Conservation (phyloP, 1,140 invertebrate species). For the Triops longicaudatus region DNA sequence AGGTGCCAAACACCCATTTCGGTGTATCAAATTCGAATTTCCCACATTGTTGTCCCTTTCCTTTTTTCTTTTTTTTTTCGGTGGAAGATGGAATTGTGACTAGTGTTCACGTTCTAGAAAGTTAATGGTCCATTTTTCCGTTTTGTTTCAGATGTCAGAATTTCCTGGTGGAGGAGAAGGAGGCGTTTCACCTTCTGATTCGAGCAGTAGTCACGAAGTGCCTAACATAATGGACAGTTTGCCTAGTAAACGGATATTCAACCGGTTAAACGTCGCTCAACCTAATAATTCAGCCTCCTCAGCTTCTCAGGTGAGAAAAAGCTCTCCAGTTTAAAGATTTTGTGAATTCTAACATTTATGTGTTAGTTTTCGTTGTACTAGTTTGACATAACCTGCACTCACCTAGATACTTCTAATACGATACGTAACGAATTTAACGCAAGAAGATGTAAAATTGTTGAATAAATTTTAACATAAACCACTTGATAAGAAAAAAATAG, state of each 20-base stretch:
- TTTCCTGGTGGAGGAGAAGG: conserved; percentile 18
- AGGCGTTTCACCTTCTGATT: neutral
- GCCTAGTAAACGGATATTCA: conserved; percentile 19
- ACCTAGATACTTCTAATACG: too few species aligned
- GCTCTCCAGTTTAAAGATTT: too few species aligned
- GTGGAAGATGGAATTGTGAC: neutral
- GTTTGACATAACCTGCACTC: too few species aligned
- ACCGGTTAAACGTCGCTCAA: neutral
- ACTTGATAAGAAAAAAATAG: too few species aligned
- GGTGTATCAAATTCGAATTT: neutral
- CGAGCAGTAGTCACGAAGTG: conserved; percentile 16
- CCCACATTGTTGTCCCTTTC: neutral
- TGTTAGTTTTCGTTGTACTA: too few species aligned
- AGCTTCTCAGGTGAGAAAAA: neutral
- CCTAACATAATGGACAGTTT: conserved; percentile 21
- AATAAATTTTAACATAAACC: too few species aligned
- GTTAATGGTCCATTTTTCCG: neutral
- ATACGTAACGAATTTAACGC: too few species aligned
- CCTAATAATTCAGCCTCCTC: conserved; percentile 8
- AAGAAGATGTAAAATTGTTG: too few species aligned
- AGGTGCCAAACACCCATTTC: neutral
- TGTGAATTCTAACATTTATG: too few species aligned
- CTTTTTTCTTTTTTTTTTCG: neutral
- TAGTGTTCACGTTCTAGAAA: neutral
- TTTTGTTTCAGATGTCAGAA: conserved; percentile 21